phyloP scores from a whole-genome alignment of 1,140 invertebrate species.

The Panonychus citri region DNA sequence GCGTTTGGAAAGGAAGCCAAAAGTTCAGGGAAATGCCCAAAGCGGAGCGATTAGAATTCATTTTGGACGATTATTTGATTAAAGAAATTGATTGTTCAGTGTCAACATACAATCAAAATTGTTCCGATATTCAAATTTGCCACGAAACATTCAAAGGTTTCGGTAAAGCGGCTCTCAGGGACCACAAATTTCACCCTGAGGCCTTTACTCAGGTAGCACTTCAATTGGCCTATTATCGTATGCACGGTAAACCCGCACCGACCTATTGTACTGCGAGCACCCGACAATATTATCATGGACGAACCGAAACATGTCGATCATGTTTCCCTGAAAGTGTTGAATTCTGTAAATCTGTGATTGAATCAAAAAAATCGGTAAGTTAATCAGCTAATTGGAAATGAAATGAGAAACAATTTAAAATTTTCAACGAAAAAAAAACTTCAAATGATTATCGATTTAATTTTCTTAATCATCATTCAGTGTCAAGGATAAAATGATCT shows the following conservation, averaged over 20 bases:
- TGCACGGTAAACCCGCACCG: slow-evolving; percentile 24
- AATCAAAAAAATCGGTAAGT: slow-evolving; percentile 17
- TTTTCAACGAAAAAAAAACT: not conserved
- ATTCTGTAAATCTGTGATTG: slow-evolving; percentile 22
- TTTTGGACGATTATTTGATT: slow-evolving; percentile 13
- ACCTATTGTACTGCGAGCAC: slow-evolving; percentile 31
- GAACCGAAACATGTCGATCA: slow-evolving; percentile 30
- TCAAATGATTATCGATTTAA: not conserved
- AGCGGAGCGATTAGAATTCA: slow-evolving; percentile 20
- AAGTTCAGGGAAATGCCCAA: slow-evolving; percentile 14
- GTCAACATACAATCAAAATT: slow-evolving; percentile 3
- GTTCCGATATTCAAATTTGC: slow-evolving; percentile 1
- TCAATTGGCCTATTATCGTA: slow-evolving; percentile 34
- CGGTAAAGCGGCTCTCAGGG: slow-evolving; percentile 30
- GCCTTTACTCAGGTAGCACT: slow-evolving; percentile 37
- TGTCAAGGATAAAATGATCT: no score
- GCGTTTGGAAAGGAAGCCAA: slow-evolving; percentile 19
- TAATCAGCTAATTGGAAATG: not conserved
- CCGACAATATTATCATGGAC: slow-evolving; percentile 26
- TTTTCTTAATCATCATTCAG: no score
- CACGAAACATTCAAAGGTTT: slow-evolving; percentile 25
- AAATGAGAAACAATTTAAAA: not conserved
- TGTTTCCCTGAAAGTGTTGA: slow-evolving; percentile 24
- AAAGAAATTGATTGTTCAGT: slow-evolving; percentile 15
- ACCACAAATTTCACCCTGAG: slow-evolving; percentile 31